These are phyloP conservation scores for Euschistus heros DNA, from an alignment of 1,140 invertebrate genomes.

Conservation along the genomic window DNA sequence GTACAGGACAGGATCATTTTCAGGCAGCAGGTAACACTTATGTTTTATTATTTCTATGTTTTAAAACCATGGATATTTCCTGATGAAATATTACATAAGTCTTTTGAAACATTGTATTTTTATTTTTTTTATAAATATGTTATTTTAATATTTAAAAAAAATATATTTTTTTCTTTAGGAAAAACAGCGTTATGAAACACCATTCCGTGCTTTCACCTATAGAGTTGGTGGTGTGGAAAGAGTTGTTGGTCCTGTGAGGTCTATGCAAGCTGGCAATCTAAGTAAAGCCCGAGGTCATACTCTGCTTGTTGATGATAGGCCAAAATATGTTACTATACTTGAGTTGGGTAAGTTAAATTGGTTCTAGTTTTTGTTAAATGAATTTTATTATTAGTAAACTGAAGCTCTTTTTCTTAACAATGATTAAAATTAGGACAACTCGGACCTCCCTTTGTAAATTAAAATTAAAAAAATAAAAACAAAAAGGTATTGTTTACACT, in stretches of 20 bases:
- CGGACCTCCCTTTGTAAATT: too few species aligned
- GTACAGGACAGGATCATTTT: conserved; percentile 67
- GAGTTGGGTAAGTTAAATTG: conserved; percentile 47
- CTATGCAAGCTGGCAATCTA: conserved; percentile 46
- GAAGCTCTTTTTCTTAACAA: too few species aligned
- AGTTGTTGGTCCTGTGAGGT: conserved; percentile 81
- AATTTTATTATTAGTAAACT: too few species aligned
- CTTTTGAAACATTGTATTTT: not conserved
- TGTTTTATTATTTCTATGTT: not conserved
- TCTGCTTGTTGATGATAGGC: conserved; percentile 68
- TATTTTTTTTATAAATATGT: not conserved
- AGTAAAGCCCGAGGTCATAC: conserved; percentile 71
- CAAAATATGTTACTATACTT: conserved; percentile 83
- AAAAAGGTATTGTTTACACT: too few species aligned
- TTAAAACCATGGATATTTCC: not conserved
- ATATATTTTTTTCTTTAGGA: conserved; percentile 41
- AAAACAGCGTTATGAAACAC: conserved; percentile 61
- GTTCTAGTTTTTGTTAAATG: too few species aligned
- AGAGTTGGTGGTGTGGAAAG: conserved; percentile 73
- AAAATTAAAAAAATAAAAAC: too few species aligned
- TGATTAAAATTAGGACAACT: too few species aligned
- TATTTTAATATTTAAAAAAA: not conserved
- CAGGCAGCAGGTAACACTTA: conserved; percentile 51
- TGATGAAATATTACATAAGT: not conserved
- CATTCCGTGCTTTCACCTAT: conserved; percentile 78